A percentile compares a stretch with the other conserved stretches of the same genome.
Evolutionary conservation across 2,113 vertebrate genomes (phyloP).

Genomic region (Pimephales promelas): DNA sequence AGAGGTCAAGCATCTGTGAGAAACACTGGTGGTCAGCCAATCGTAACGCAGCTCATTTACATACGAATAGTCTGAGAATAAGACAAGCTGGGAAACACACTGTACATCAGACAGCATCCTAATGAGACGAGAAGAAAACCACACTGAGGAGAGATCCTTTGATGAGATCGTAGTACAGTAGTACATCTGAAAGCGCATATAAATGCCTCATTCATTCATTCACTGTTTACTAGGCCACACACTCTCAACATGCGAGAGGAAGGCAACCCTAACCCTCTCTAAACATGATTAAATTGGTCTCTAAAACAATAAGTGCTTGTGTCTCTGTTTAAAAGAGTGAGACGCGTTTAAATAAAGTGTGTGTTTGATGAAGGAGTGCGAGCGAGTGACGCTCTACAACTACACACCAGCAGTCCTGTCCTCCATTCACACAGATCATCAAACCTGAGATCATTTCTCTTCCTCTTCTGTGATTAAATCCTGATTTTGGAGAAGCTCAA

Average conservation of each 20-base stretch:
- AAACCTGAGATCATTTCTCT: not conserved
- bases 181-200: too few species aligned
- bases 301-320: not conserved
- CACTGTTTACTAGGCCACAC: not conserved
- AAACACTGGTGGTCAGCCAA: not conserved
- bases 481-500: too few species aligned
- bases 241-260: not conserved
- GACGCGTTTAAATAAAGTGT: constrained; percentile 19
- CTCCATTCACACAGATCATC: not conserved
- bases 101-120: too few species aligned
- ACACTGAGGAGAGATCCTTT: too few species aligned
- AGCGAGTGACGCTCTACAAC: not conserved
- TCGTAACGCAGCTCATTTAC: not conserved
- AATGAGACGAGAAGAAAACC: too few species aligned
- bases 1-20: not conserved
- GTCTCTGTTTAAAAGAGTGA: constrained; percentile 2
- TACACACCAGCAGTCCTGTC: not conserved
- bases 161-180: too few species aligned
- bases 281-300: not conserved
- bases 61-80: not conserved
- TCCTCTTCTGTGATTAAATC: not conserved
- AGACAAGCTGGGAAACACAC: not conserved
- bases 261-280: not conserved
- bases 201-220: too few species aligned
- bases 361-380: not conserved